These are phyloP conservation scores for Antechinus flavipes DNA, from an alignment of 2,113 vertebrate genomes.

Conservation along the genomic window DNA sequence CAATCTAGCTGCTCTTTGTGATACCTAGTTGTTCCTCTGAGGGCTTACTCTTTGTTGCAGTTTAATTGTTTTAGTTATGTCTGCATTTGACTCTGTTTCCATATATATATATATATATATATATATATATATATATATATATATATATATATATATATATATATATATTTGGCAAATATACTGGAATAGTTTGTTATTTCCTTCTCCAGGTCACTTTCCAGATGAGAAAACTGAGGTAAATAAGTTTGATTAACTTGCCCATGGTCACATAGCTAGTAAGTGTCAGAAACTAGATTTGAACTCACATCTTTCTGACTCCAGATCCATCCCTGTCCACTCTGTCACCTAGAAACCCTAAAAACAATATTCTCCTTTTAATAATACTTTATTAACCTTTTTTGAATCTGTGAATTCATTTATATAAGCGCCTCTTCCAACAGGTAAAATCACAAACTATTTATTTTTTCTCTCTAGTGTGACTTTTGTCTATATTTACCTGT, in stretches of 20 bases:
- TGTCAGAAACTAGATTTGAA: too few species aligned
- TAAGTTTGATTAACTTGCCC: too few species aligned
- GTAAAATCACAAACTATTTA: neutral
- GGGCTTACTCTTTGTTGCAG: neutral
- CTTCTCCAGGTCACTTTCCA: too few species aligned
- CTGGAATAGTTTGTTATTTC: too few species aligned
- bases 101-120: fast-evolving
- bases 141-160: too few species aligned
- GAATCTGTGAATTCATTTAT: neutral
- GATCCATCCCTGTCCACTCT: too few species aligned
- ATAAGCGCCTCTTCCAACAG: neutral
- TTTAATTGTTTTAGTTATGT: neutral
- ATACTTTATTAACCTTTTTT: neutral
- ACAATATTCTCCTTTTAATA: neutral
- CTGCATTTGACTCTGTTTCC: neutral
- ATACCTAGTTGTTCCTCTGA: neutral
- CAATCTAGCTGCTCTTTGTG: too few species aligned
- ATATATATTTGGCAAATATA: too few species aligned
- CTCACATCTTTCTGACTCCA: too few species aligned
- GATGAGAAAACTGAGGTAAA: too few species aligned
- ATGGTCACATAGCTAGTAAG: too few species aligned
- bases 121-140: too few species aligned
- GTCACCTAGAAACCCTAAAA: neutral
- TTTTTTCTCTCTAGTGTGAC: neutral
- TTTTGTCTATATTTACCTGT: neutral